Conservation (phyloP, 2,113 vertebrate species). For the Maccullochella peelii region DNA sequence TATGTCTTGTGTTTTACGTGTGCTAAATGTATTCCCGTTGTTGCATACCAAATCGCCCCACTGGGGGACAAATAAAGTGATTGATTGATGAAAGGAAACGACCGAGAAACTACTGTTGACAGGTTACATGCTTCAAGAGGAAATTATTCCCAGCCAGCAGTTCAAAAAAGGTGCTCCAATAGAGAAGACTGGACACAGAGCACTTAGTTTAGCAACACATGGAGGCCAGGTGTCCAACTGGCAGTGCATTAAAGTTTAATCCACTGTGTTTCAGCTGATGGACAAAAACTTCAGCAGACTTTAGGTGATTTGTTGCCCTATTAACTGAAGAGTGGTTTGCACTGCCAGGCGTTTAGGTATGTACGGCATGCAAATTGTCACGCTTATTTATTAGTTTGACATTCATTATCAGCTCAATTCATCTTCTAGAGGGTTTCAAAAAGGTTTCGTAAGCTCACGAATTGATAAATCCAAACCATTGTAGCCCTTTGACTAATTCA, state of each 20-base stretch:
- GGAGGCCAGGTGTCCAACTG: slow-evolving; percentile 40
- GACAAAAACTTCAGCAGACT: not conserved
- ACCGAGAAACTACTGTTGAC: not conserved
- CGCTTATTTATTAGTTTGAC: not conserved
- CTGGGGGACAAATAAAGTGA: no score
- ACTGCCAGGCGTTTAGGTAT: not conserved
- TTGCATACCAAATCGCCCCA: no score
- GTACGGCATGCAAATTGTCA: not conserved
- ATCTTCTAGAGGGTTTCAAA: not conserved
- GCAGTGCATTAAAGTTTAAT: slow-evolving; percentile 4
- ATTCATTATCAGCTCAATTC: not conserved
- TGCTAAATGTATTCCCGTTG: no score
- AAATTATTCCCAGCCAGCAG: slow-evolving; percentile 33
- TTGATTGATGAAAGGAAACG: not conserved
- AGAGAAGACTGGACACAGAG: slow-evolving; percentile 16
- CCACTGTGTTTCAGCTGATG: slow-evolving; percentile 10
- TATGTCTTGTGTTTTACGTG: no score
- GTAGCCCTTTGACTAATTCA: not conserved
- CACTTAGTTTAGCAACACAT: not conserved
- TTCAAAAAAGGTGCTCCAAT: not conserved
- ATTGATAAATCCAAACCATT: not conserved
- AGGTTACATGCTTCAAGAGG: slow-evolving; percentile 17
- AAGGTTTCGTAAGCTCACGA: not conserved
- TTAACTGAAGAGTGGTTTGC: not conserved
- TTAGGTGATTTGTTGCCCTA: not conserved